These are phyloP conservation scores for Slavum lentiscoides DNA, from an alignment of 2,888 invertebrate species.

Conservation along the genomic window DNA sequence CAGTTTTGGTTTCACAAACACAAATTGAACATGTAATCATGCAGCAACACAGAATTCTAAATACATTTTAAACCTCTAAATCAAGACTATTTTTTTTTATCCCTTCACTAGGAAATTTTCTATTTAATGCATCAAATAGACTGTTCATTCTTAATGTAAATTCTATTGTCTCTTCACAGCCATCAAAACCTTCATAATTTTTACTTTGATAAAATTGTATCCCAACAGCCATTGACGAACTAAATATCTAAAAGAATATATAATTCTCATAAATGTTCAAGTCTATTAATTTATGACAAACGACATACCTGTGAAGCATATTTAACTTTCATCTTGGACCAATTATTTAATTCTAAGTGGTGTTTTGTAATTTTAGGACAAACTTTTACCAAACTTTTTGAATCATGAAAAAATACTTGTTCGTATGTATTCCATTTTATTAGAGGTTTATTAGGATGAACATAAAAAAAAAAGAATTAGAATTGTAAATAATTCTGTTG, in stretches of 20 bases:
- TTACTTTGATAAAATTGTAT: not conserved
- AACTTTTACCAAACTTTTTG: not conserved
- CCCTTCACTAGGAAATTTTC: not conserved
- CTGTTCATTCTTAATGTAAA: not conserved
- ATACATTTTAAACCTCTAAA: not conserved
- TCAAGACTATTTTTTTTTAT: not conserved
- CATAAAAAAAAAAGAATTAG: not conserved
- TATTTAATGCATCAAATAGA: not conserved
- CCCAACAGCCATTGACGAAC: not conserved
- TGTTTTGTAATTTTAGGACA: not conserved
- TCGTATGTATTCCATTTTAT: not conserved
- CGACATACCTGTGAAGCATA: constrained; percentile 4
- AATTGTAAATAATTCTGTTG: too few species aligned
- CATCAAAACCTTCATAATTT: not conserved
- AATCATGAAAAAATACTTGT: not conserved
- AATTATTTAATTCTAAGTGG: constrained; percentile 8
- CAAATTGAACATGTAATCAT: too few species aligned
- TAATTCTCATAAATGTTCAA: too few species aligned
- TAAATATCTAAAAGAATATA: too few species aligned
- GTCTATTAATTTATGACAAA: too few species aligned
- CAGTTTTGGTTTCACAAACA: not conserved
- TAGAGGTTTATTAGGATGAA: not conserved
- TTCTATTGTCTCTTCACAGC: not conserved
- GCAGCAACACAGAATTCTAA: not conserved
- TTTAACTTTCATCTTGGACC: not conserved